Percentiles rank a stretch among this genome's conserved stretches.
phyloP scores from a whole-genome alignment of 1,140 invertebrate genomes.

The Vanessa atalanta region DNA sequence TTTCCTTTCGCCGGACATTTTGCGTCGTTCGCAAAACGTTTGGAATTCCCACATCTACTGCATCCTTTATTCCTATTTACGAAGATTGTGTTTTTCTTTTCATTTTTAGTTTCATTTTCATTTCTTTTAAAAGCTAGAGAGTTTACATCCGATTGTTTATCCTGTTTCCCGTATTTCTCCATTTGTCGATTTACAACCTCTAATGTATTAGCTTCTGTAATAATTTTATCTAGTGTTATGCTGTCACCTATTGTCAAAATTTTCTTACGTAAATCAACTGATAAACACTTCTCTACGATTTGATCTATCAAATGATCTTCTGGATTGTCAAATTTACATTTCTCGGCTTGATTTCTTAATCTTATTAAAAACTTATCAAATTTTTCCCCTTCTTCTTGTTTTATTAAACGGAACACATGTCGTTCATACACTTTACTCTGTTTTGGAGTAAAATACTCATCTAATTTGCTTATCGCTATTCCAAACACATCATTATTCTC shows the following conservation, averaged over 20 bases:
- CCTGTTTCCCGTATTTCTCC: conserved; percentile 29
- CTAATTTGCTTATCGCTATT: too few species aligned
- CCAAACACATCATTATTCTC: too few species aligned
- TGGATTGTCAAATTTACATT: conserved; percentile 32
- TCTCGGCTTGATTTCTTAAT: conserved; percentile 40
- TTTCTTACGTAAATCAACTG: conserved; percentile 39
- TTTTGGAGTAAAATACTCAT: background rate
- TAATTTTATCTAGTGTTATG: conserved; percentile 38
- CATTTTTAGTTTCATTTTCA: background rate
- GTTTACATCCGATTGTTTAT: background rate
- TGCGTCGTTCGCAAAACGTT: background rate
- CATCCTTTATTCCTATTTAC: conserved; percentile 6
- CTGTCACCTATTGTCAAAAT: conserved; percentile 40
- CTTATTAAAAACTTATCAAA: conserved; percentile 42
- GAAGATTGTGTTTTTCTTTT: background rate
- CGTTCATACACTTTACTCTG: conserved; percentile 23
- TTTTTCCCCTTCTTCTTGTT: conserved; percentile 36
- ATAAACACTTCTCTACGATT: conserved; percentile 36
- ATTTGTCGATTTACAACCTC: conserved; percentile 40
- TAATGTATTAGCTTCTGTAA: conserved; percentile 42
- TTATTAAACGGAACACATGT: conserved; percentile 18
- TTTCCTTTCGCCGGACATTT: conserved; percentile 12
- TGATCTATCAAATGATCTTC: conserved; percentile 22
- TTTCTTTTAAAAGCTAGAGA: background rate
- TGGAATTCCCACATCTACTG: conserved; percentile 8